phyloP scores from a whole-genome alignment of 1,140 invertebrate genomes.

The Lordiphosa clarofinis region DNA sequence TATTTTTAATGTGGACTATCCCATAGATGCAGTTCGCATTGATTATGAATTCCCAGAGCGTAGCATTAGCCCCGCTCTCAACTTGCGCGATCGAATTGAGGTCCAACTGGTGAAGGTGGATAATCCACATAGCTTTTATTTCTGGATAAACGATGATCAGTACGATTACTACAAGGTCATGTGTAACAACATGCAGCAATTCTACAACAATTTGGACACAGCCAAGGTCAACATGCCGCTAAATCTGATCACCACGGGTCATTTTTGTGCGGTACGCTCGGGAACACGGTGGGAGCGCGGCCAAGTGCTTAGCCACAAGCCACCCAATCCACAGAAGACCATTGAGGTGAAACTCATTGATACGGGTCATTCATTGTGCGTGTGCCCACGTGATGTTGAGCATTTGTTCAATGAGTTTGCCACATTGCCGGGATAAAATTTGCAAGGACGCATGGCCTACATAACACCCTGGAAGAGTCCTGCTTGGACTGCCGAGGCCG shows the following conservation, averaged over 20 bases:
- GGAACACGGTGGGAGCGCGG: conserved; percentile 52
- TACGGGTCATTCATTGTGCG: conserved; percentile 44
- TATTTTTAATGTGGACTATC: conserved; percentile 57
- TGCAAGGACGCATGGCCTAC: conserved; percentile 34
- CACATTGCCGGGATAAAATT: conserved; percentile 37
- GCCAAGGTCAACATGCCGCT: no score
- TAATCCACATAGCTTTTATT: conserved; percentile 57
- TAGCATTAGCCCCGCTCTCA: conserved; percentile 5
- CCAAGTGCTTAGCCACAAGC: conserved; percentile 28
- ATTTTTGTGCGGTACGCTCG: conserved; percentile 43
- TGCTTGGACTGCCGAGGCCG: conserved; percentile 30
- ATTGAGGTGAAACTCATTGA: conserved; percentile 57
- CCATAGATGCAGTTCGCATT: conserved; percentile 33
- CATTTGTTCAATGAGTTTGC: conserved; percentile 50
- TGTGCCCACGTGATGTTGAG: conserved; percentile 33
- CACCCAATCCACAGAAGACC: conserved; percentile 1
- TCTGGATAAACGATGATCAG: conserved; percentile 51
- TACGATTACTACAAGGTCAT: conserved; percentile 38
- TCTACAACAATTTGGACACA: conserved; percentile 10
- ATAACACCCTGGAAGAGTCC: conserved; percentile 28
- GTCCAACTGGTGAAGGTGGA: conserved; percentile 47
- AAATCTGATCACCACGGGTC: conserved; percentile 15
- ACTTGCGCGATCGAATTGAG: conserved; percentile 15
- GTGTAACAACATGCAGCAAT: conserved; percentile 48
- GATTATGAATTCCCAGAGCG: conserved; percentile 26